phyloP scores from a whole-genome alignment of 2,888 invertebrate species.

The Gasteruption jaculator region DNA sequence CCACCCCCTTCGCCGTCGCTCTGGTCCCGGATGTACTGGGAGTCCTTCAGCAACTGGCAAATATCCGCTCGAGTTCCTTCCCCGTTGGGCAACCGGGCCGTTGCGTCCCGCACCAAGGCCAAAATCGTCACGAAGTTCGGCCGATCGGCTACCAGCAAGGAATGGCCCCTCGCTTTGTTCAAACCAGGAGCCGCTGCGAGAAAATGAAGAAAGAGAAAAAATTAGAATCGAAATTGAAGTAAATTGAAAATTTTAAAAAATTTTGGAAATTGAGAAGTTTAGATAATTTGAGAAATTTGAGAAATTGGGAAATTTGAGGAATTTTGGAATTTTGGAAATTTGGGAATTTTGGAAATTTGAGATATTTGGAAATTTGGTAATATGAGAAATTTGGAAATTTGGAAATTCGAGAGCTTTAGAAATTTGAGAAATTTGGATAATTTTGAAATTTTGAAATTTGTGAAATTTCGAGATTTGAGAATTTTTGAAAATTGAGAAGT shows the following conservation, averaged over 20 bases:
- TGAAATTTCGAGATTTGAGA: too few species aligned
- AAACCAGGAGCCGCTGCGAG: slow-evolving; percentile 38
- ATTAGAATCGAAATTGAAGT: slow-evolving; percentile 46
- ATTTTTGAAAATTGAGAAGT: too few species aligned
- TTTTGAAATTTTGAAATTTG: too few species aligned
- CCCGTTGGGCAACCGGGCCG: slow-evolving; percentile 89
- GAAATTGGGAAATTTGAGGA: too few species aligned
- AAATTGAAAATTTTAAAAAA: too few species aligned
- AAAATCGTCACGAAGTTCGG: slow-evolving; percentile 89
- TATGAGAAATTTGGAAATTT: too few species aligned
- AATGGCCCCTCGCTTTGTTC: slow-evolving; percentile 75
- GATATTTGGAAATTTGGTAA: too few species aligned
- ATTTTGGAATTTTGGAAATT: too few species aligned
- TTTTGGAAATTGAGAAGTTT: not conserved
- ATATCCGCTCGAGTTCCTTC: slow-evolving; percentile 91
- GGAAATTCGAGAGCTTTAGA: too few species aligned
- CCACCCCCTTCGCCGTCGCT: slow-evolving; percentile 37
- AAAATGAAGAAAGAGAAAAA: slow-evolving; percentile 1
- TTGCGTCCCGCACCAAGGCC: slow-evolving; percentile 88
- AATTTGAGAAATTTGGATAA: too few species aligned
- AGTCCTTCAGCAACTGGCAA: slow-evolving; percentile 78
- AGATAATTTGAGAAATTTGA: too few species aligned
- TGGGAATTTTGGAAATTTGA: too few species aligned
- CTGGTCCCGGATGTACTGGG: slow-evolving; percentile 60
- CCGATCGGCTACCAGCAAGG: slow-evolving; percentile 73